phyloP scores from a whole-genome alignment of 2,113 vertebrate genomes.

The Agapornis roseicollis region DNA sequence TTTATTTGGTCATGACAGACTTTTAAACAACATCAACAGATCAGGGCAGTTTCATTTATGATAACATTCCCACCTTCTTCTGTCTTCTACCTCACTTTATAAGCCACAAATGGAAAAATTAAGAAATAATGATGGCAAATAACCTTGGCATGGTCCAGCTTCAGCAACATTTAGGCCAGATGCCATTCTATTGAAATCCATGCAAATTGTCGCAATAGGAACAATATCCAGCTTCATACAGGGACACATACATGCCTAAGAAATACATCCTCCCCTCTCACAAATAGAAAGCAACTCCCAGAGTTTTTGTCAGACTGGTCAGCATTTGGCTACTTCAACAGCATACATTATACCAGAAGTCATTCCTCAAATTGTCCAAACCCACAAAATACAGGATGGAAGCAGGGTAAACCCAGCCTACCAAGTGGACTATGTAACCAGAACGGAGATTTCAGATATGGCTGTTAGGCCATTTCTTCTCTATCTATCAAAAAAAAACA shows the following conservation, averaged over 20 bases:
- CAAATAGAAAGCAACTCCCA: neutral
- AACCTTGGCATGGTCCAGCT: neutral
- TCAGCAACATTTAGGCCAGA: neutral
- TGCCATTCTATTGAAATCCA: neutral
- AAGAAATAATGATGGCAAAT: neutral
- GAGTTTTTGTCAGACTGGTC: neutral
- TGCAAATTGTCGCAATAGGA: neutral
- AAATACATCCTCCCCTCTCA: neutral
- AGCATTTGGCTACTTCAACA: neutral
- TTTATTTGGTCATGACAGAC: neutral
- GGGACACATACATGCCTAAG: neutral
- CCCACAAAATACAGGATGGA: fast-evolving
- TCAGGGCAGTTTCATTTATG: neutral
- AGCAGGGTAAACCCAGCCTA: neutral
- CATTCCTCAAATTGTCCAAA: neutral
- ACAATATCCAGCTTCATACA: neutral
- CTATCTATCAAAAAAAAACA: neutral
- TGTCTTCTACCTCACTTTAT: neutral
- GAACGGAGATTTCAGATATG: neutral
- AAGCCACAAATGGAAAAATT: neutral
- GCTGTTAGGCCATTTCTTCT: neutral
- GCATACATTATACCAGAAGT: neutral
- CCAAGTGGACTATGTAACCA: fast-evolving
- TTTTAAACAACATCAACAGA: neutral
- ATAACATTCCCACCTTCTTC: neutral